A percentile compares a stretch with the other conserved stretches of the same genome.
Evolutionary conservation across 2,888 invertebrate genomes (phyloP).

Genomic region (Dastarcus helophoroides): DNA sequence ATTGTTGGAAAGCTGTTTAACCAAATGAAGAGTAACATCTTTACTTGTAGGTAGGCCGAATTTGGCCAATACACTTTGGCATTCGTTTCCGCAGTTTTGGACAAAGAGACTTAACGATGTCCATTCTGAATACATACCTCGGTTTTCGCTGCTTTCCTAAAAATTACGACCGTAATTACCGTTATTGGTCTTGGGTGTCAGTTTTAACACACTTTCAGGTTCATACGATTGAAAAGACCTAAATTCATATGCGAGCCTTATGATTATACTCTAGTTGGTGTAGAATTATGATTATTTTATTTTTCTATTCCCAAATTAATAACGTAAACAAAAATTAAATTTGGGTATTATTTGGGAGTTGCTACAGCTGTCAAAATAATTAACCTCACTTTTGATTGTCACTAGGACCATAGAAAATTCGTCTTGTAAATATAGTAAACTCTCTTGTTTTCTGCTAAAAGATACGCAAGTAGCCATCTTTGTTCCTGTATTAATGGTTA

Average conservation of each 20-base stretch:
- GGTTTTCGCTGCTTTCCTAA: conserved; percentile 49
- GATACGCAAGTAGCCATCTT: no score
- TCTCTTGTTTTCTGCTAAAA: no score
- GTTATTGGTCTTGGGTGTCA: neutral
- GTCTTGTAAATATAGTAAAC: no score
- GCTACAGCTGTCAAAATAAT: no score
- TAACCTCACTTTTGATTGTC: no score
- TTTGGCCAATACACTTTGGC: conserved; percentile 66
- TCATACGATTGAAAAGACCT: conserved; percentile 70
- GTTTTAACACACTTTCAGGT: conserved; percentile 49
- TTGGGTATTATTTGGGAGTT: no score
- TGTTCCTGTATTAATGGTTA: no score
- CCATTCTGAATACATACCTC: conserved; percentile 79
- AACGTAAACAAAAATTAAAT: no score
- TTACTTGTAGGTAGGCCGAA: conserved; percentile 61
- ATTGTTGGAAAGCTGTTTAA: conserved; percentile 62
- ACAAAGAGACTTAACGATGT: conserved; percentile 56
- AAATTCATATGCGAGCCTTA: conserved; percentile 57
- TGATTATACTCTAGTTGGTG: no score
- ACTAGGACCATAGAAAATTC: no score
- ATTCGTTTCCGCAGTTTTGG: conserved; percentile 52
- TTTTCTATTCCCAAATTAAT: no score
- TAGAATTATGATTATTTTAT: no score
- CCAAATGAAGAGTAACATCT: conserved; percentile 71
- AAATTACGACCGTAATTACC: conserved; percentile 9